Evolutionary conservation across 2,888 invertebrate species (phyloP).

Genomic region (Cheilosia urbana): DNA sequence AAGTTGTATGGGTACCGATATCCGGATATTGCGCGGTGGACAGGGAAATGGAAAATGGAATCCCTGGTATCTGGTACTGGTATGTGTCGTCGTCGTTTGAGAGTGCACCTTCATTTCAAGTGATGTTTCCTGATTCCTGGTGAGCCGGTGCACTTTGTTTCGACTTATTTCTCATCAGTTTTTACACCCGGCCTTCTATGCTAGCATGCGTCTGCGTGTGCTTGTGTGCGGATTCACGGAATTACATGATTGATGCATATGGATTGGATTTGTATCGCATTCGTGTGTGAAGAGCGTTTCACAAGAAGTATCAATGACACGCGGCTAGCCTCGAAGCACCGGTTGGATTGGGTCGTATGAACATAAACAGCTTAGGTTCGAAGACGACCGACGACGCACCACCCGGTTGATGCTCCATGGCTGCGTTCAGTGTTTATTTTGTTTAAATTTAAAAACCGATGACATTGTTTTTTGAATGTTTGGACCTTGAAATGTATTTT

Average conservation of each 20-base stretch:
- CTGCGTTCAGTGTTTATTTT: constrained; percentile 17
- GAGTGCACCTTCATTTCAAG: constrained; percentile 61
- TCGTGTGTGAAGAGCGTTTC: not conserved
- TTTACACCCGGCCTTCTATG: not conserved
- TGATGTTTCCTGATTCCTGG: constrained; percentile 55
- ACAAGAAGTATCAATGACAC: constrained; percentile 41
- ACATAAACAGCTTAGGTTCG: not conserved
- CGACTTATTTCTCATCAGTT: constrained; percentile 31
- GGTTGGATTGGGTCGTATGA: constrained; percentile 1
- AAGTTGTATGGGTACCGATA: constrained; percentile 21
- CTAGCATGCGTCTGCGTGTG: too few relatives aligned
- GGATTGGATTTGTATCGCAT: not conserved
- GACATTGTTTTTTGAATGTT: constrained; percentile 69
- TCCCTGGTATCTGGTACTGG: not conserved
- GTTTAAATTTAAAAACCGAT: constrained; percentile 65
- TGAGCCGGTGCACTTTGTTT: constrained; percentile 36
- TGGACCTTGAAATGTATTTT: constrained; percentile 70
- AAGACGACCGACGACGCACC: not conserved
- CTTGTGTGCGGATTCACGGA: constrained; percentile 18
- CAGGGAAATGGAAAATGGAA: constrained; percentile 29
- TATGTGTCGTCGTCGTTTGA: constrained; percentile 14
- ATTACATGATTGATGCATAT: constrained; percentile 35
- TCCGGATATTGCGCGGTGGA: constrained; percentile 56
- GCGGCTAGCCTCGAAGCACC: constrained; percentile 22
- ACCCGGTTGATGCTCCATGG: constrained; percentile 35